phyloP scores from a whole-genome alignment of 2,113 vertebrate species.

The Chiloscyllium plagiosum region DNA sequence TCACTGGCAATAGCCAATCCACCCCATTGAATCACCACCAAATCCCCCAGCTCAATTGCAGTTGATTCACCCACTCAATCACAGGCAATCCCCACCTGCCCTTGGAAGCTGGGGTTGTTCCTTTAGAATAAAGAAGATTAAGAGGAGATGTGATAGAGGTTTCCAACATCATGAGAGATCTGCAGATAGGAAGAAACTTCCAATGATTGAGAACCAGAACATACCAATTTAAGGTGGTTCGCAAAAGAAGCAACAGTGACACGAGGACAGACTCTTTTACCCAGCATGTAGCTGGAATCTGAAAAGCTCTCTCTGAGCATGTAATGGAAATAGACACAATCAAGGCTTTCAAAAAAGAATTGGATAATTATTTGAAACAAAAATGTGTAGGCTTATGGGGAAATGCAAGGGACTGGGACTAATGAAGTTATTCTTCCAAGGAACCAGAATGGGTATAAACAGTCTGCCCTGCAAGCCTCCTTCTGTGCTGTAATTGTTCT shows the following conservation, averaged over 20 bases:
- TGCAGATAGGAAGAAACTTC: not conserved
- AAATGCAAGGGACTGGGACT: not conserved
- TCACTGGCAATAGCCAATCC: not conserved
- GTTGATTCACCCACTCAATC: not conserved
- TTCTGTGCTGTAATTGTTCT: not conserved
- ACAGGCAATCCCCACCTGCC: not conserved
- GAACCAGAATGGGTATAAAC: no score
- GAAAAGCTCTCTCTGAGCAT: not conserved
- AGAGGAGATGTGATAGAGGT: not conserved
- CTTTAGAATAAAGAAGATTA: not conserved
- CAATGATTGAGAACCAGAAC: not conserved
- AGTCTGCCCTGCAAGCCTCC: no score
- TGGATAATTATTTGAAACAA: not conserved
- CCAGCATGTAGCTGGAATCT: not conserved
- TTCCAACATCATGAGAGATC: not conserved
- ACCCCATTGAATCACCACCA: not conserved
- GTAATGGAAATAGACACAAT: not conserved
- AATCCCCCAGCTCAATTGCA: not conserved
- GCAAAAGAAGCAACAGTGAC: not conserved
- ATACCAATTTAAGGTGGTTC: not conserved
- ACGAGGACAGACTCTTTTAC: not conserved
- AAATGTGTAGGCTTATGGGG: not conserved
- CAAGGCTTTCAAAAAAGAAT: not conserved
- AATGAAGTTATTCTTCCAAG: not conserved
- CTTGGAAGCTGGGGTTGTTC: not conserved